A percentile compares a stretch with the other conserved stretches of the same genome.
Evolutionary conservation across 2,888 invertebrate genomes (phyloP).

Genomic region (Seladonia tumulorum): DNA sequence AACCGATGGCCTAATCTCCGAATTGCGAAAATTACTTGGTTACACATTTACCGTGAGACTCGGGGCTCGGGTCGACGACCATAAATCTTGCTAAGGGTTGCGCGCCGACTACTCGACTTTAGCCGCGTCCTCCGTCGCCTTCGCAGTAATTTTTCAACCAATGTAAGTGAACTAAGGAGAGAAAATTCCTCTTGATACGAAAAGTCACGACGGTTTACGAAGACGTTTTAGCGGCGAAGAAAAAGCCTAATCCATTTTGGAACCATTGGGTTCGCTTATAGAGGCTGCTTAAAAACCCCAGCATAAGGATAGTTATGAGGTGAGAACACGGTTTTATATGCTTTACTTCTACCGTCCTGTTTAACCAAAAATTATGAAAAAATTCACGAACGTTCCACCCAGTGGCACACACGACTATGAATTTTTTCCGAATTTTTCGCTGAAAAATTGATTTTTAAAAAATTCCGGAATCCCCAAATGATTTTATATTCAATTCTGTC

Average conservation of each 20-base stretch:
- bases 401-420: too few relatives aligned
- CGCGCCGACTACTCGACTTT: not conserved
- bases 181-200: slow-evolving; percentile 2
- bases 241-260: not conserved
- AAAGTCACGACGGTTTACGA: not conserved
- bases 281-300: too few relatives aligned
- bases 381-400: too few relatives aligned
- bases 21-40: not conserved
- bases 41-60: not conserved
- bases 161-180: not conserved
- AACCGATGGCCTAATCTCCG: not conserved
- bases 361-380: too few relatives aligned
- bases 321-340: too few relatives aligned
- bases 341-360: too few relatives aligned
- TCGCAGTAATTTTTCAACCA: not conserved
- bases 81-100: not conserved
- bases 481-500: too few relatives aligned
- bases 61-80: not conserved
- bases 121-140: not conserved
- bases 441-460: too few relatives aligned
- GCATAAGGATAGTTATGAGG: too few relatives aligned
- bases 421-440: too few relatives aligned
- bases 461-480: too few relatives aligned
- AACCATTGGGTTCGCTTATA: not conserved
- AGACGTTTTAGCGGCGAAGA: not conserved